These are phyloP conservation scores for Caenorhabditis japonica DNA, from an alignment of 2,888 invertebrate species.

Conservation along the genomic window DNA sequence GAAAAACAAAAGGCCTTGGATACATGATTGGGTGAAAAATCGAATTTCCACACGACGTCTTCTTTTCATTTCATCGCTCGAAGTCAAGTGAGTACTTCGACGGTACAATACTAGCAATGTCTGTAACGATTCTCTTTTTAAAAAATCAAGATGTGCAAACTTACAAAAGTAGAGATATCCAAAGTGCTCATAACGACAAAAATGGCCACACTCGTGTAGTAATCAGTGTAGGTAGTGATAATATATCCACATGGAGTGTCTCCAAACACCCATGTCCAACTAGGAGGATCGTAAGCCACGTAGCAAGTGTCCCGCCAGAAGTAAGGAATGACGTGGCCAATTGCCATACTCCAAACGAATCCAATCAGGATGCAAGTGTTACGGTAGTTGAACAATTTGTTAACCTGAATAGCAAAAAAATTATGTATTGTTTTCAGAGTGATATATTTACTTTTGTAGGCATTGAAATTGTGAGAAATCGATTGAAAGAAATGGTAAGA, in stretches of 20 bases:
- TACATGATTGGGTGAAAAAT: slow-evolving; percentile 50
- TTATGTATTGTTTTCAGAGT: not conserved
- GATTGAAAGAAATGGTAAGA: slow-evolving; percentile 59
- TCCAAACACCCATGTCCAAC: slow-evolving; percentile 54
- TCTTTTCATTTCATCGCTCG: slow-evolving; percentile 12
- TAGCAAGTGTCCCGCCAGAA: slow-evolving; percentile 56
- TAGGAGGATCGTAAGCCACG: slow-evolving; percentile 44
- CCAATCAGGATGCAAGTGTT: slow-evolving; percentile 46
- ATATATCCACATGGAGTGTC: slow-evolving; percentile 48
- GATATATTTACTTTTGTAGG: slow-evolving; percentile 38
- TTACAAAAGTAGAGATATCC: slow-evolving; percentile 53
- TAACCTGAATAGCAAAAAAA: not conserved
- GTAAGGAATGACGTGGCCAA: slow-evolving; percentile 55
- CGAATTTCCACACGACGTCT: slow-evolving; percentile 38
- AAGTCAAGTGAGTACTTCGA: slow-evolving; percentile 14
- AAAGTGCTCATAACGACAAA: slow-evolving; percentile 48
- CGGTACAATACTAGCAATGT: slow-evolving; percentile 33
- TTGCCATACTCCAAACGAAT: slow-evolving; percentile 53
- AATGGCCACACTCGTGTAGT: slow-evolving; percentile 54
- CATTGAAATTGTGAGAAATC: slow-evolving; percentile 56
- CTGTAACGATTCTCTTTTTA: slow-evolving; percentile 5
- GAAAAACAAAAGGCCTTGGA: slow-evolving; percentile 52
- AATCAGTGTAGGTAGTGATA: slow-evolving; percentile 54
- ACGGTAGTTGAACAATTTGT: slow-evolving; percentile 31
- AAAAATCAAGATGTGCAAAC: not conserved